phyloP scores from a whole-genome alignment of 2,888 invertebrate species.

The Allophyes oxyacanthae region DNA sequence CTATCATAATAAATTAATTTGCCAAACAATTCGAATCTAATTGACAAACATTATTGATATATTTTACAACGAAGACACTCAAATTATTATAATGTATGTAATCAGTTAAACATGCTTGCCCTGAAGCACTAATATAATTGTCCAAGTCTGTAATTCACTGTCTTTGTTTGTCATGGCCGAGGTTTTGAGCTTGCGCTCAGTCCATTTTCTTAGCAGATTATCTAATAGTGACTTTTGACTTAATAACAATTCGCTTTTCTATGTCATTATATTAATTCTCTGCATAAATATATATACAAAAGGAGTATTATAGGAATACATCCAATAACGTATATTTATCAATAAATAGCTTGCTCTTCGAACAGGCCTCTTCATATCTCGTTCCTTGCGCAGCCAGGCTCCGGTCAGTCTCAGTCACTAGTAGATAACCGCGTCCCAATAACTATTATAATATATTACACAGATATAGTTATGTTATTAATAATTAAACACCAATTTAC shows the following conservation, averaged over 20 bases:
- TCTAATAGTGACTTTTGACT: slow-evolving; percentile 27
- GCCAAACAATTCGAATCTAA: slow-evolving; percentile 64
- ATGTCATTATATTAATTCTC: slow-evolving; percentile 3
- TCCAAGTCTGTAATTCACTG: slow-evolving; percentile 28
- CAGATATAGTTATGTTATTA: slow-evolving; percentile 30
- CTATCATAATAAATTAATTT: slow-evolving; percentile 59
- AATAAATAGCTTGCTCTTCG: slow-evolving; percentile 12
- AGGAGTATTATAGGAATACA: slow-evolving; percentile 28
- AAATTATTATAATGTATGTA: slow-evolving; percentile 45
- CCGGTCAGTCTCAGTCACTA: slow-evolving; percentile 21
- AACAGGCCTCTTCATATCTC: slow-evolving; percentile 18
- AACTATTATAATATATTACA: slow-evolving; percentile 34
- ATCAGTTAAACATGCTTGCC: slow-evolving; percentile 42
- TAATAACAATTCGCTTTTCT: slow-evolving; percentile 26
- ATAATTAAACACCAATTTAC: slow-evolving; percentile 53
- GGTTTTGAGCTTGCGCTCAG: slow-evolving; percentile 36
- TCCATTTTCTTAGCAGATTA: slow-evolving; percentile 19
- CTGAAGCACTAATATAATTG: slow-evolving; percentile 23
- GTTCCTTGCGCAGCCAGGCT: not conserved
- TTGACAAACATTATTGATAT: slow-evolving; percentile 62
- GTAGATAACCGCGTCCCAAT: slow-evolving; percentile 17
- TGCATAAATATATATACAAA: slow-evolving; percentile 30
- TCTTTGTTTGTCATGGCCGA: slow-evolving; percentile 28
- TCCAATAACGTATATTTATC: slow-evolving; percentile 5
- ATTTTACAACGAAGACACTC: slow-evolving; percentile 59